Base-by-base conservation (phyloP, 23 tunicate species). In the Trididemnum miniatum region DNA sequence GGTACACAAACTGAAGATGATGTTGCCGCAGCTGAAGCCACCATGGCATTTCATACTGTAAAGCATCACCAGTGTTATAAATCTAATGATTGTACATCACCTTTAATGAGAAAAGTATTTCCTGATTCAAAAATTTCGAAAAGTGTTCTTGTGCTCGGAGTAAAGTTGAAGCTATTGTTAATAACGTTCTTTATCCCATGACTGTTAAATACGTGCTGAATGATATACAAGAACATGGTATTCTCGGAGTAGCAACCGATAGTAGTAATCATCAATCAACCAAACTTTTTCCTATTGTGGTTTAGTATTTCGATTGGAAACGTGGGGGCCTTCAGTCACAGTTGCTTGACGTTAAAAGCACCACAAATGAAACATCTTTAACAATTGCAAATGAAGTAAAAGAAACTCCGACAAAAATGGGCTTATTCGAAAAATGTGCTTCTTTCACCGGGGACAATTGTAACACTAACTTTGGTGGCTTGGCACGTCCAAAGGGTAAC, bases 101-200 rank as follows among this genome's bases (percentile, higher is more conserved):
- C 35, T 78, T 24, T 78, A 71, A 78, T 78, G 27, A 40, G 30
- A 5, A 39, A 75, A 12, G 9, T 38, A 75, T 75, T 40, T 24
- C 64, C 64, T 22, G 80, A 75, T 75, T 78, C 71, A 25, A 78
- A 9, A 34, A 54, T 30, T 51, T 25, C 71, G 15, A 78, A 52
- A 78, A 78, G 82, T 78, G 54, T 7, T 51, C 82, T 51, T 78
- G 71, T 78, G 71, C 82, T 78, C 82, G 35, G 31, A 78, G 71
- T 32, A 57, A 78, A 30, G 35, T 78, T 28, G 71, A 78, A 51
- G 82, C 71, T 52, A 78, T 78, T 30, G 82, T 78, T n/a, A 78
- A 78, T 78, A 78, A 51, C 54, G 71, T 78, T 23, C 71, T 78
- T 54, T 49, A 24, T 24, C 71, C 82, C 36, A 78, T 30, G 82